A percentile compares a stretch with the other conserved stretches of the same genome.
phyloP scores from a whole-genome alignment of 2,797 vertebrate genomes.

The Lagorchestes hirsutus region DNA sequence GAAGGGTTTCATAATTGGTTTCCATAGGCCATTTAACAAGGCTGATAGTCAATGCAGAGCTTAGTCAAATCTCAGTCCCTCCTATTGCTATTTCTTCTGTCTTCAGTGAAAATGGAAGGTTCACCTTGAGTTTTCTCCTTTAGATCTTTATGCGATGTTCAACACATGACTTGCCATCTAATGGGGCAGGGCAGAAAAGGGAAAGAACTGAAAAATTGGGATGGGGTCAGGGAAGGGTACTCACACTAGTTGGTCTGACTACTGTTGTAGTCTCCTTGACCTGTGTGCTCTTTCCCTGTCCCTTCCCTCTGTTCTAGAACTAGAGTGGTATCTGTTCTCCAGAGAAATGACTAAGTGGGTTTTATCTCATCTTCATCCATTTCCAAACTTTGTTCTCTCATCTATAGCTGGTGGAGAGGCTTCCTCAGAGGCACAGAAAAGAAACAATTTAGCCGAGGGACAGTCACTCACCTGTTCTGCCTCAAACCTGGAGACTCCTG shows the following conservation, averaged over 20 bases:
- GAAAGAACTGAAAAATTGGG: not conserved
- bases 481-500: not conserved
- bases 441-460: not conserved
- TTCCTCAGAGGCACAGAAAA: not conserved
- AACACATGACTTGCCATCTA: not conserved
- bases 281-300: not conserved
- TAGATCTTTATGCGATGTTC: not conserved
- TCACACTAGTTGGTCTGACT: not conserved
- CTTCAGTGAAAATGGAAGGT: not conserved
- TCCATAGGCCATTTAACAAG: not conserved
- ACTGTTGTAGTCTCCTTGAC: not conserved
- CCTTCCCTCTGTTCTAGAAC: not conserved
- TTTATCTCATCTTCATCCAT: too few species aligned
- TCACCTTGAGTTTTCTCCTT: not conserved
- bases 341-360: too few species aligned
- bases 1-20: conserved; percentile 17
- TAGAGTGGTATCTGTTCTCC: not conserved
- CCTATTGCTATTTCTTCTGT: not conserved
- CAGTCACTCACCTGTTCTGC: not conserved
- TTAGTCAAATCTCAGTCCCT: not conserved
- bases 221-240: not conserved
- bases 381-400: not conserved
- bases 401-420: not conserved
- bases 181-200: not conserved
- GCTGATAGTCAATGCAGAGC: conserved; percentile 25